Conservation (phyloP, 2,113 vertebrate species). For the human (Homo sapiens) region DNA sequence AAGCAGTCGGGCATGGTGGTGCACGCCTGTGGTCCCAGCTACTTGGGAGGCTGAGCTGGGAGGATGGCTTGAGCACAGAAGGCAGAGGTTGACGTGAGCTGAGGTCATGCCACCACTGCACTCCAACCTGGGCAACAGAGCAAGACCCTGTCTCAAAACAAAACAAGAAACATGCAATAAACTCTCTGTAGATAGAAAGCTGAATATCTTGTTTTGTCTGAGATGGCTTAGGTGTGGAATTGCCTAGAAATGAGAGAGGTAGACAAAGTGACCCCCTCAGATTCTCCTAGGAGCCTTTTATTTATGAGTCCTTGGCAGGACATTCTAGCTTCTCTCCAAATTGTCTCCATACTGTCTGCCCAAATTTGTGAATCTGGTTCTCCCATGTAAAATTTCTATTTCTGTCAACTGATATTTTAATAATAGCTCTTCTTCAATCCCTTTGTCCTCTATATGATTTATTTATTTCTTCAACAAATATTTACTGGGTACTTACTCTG, state of each 20-base stretch:
- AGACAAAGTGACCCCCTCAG: neutral
- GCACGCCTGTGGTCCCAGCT: too few species aligned
- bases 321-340: neutral
- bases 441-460: neutral
- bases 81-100: too few species aligned
- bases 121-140: too few species aligned
- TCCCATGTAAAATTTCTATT: neutral
- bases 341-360: neutral
- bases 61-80: too few species aligned
- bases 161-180: neutral
- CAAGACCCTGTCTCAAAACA: too few species aligned
- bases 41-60: too few species aligned
- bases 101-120: too few species aligned
- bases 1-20: too few species aligned
- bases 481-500: neutral
- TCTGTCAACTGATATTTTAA: conserved; percentile 13
- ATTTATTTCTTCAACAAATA: conserved; percentile 16
- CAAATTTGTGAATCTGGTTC: neutral
- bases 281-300: neutral
- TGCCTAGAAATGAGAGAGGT: neutral
- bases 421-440: neutral
- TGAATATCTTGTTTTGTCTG: conserved; percentile 34
- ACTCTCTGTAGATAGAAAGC: conserved; percentile 25
- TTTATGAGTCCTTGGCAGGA: neutral
- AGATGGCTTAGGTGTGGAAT: neutral